These are phyloP conservation scores for Aphelocoma californica DNA, from an alignment of 2,797 vertebrate genomes.

Conservation along the genomic window DNA sequence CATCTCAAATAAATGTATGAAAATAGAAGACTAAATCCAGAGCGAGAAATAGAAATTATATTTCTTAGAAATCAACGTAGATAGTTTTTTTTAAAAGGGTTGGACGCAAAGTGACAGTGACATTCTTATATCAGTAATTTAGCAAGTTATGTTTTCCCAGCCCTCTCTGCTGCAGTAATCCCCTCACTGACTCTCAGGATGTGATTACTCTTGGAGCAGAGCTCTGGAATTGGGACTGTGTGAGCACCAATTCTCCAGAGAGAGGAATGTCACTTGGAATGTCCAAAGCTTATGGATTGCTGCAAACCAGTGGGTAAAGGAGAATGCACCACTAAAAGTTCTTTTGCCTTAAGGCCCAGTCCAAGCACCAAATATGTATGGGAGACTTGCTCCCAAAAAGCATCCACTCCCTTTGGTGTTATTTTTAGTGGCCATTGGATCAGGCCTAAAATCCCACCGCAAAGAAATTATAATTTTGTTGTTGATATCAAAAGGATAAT, in stretches of 20 bases:
- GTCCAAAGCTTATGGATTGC: background rate
- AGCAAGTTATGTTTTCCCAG: background rate
- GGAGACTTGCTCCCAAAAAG: background rate
- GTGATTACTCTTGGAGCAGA: background rate
- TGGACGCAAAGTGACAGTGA: background rate
- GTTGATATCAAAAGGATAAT: background rate
- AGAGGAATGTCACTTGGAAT: background rate
- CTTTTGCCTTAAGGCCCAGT: background rate
- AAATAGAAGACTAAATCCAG: background rate
- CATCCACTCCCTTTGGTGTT: background rate
- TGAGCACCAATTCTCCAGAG: background rate
- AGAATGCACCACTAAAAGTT: background rate
- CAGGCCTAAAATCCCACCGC: background rate
- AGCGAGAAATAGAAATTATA: background rate
- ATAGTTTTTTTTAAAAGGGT: background rate
- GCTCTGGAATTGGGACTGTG: background rate
- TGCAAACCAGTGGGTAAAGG: background rate
- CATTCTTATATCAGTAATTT: background rate
- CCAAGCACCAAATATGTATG: background rate
- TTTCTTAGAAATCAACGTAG: background rate
- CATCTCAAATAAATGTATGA: conserved; percentile 44
- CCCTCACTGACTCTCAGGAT: background rate
- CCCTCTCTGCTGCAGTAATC: background rate
- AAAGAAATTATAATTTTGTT: background rate
- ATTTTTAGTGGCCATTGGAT: background rate